Base-by-base conservation (phyloP, 1,140 invertebrate species). In the Papilio machaon region DNA sequence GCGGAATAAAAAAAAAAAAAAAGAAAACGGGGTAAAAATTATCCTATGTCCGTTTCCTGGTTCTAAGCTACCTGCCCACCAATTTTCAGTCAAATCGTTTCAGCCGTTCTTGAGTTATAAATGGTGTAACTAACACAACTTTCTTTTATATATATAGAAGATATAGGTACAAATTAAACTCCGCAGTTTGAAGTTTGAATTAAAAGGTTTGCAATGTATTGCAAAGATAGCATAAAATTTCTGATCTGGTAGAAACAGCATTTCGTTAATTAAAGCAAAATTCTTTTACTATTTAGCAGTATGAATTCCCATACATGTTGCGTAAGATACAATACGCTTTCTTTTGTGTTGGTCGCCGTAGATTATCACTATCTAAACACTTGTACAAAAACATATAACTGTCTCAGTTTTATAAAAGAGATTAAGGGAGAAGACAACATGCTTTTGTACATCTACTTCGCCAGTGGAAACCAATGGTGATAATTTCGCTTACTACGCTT, bases 191-290 rank as follows among this genome's bases (percentile, higher is more conserved):
- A 23, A 30, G 30, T 30, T 64, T 64, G 30, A 64, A 64, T 49
- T 43, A 7, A 49, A 9, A 11, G 6, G 4, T 9, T 35, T 30
- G 23, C 13, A 67, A 9, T 15, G 30, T 13, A 19, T 58, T 58
- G 4, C n/a, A 64, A 64, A 64, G 60, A 13, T 64, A 67, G 4
- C 23, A 15, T 67, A 35, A 30, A 35, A 30, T 35, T 15, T 35
- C 0, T 11, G 64, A 67, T 4, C 64, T 67, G 3, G 10, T 10
- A 67, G 9, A 13, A 67, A 67, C 64, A 67, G 64, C 2, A 30
- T 67, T 67, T 67, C 47, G 46, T 23, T 52, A 76, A 76, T 76
- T 76, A 54, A 76, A 15, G 46, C 43, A 10, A 52, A 75, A 75
- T 75, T 52, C 46, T 75, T 19, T 30, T 46, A 30, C 11, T 30